phyloP scores from a whole-genome alignment of 2,797 vertebrate genomes.

The Bovichtus variegatus region DNA sequence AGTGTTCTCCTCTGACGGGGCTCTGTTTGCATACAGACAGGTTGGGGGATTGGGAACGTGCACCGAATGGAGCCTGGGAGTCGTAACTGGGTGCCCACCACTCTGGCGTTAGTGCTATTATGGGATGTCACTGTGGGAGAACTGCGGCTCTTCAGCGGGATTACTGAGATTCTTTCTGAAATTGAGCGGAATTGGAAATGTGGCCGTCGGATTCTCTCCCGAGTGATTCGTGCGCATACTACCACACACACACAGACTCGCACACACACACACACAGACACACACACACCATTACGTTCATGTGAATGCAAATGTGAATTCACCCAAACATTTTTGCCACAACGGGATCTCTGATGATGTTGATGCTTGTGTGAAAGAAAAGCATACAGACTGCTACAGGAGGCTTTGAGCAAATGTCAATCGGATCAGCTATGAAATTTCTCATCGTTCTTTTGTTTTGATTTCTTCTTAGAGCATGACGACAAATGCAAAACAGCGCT shows the following conservation, averaged over 20 bases:
- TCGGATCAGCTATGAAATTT: slow-evolving; percentile 43
- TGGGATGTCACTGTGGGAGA: slow-evolving; percentile 85
- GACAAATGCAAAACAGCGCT: slow-evolving; percentile 65
- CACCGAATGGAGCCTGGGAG: slow-evolving; percentile 77
- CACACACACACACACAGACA: slow-evolving; percentile 21
- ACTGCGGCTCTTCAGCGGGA: slow-evolving; percentile 84
- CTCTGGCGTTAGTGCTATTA: slow-evolving; percentile 85
- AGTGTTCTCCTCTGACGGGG: slow-evolving; percentile 78
- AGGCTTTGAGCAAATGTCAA: slow-evolving; percentile 29
- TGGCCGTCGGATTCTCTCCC: slow-evolving; percentile 72
- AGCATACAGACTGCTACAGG: not conserved
- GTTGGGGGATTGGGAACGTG: slow-evolving; percentile 79
- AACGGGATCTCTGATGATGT: slow-evolving; percentile 40
- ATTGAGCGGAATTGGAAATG: slow-evolving; percentile 84
- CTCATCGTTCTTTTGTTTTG: slow-evolving; percentile 5
- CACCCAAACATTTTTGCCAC: slow-evolving; percentile 61
- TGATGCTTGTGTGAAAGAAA: slow-evolving; percentile 25
- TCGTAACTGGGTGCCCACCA: slow-evolving; percentile 81
- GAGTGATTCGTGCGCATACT: slow-evolving; percentile 56
- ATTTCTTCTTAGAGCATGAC: slow-evolving; percentile 33
- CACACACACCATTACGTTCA: slow-evolving; percentile 24
- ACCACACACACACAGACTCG: slow-evolving; percentile 15
- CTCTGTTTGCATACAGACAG: slow-evolving; percentile 86
- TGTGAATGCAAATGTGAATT: slow-evolving; percentile 69
- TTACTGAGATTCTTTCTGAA: slow-evolving; percentile 84